phyloP scores from a whole-genome alignment of 1,140 invertebrate genomes.

The Drosophila mauritiana region DNA sequence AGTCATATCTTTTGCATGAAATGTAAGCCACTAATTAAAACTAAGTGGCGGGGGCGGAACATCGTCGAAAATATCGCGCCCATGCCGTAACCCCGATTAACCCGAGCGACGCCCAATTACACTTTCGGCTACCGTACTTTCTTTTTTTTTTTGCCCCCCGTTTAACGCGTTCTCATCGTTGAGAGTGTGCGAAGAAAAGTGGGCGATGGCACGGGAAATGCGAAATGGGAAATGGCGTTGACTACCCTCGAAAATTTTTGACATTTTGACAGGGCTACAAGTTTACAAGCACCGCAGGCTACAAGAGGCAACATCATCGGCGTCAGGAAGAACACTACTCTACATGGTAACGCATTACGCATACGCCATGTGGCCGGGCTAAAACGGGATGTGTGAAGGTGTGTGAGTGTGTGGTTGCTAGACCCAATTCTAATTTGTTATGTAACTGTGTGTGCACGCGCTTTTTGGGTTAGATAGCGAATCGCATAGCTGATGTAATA shows the following conservation, averaged over 20 bases:
- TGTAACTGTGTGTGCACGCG: constrained; percentile 28
- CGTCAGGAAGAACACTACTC: constrained; percentile 33
- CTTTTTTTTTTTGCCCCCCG: constrained; percentile 48
- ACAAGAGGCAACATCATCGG: constrained; percentile 30
- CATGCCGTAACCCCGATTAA: constrained; percentile 71
- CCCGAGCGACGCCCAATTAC: constrained; percentile 77
- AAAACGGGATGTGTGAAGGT: background rate
- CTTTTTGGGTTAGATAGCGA: constrained; percentile 47
- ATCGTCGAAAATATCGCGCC: constrained; percentile 55
- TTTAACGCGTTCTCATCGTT: constrained; percentile 43
- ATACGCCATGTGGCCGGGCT: constrained; percentile 50
- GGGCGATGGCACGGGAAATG: background rate
- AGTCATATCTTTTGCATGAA: constrained; percentile 53
- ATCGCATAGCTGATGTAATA: constrained; percentile 41
- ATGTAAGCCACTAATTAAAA: constrained; percentile 79
- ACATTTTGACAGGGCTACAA: constrained; percentile 72
- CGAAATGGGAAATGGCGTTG: constrained; percentile 7
- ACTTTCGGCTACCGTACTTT: constrained; percentile 60
- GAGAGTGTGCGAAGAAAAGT: constrained; percentile 31
- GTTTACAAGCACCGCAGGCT: constrained; percentile 58
- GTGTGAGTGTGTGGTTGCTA: constrained; percentile 11
- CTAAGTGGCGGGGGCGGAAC: constrained; percentile 70
- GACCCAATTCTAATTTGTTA: constrained; percentile 73
- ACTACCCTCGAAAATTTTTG: constrained; percentile 65
- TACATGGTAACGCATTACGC: constrained; percentile 60